Percentiles rank a stretch among this genome's conserved stretches.
Conservation (phyloP, 2,113 vertebrate genomes). For the Myanophis thanlyinensis region DNA sequence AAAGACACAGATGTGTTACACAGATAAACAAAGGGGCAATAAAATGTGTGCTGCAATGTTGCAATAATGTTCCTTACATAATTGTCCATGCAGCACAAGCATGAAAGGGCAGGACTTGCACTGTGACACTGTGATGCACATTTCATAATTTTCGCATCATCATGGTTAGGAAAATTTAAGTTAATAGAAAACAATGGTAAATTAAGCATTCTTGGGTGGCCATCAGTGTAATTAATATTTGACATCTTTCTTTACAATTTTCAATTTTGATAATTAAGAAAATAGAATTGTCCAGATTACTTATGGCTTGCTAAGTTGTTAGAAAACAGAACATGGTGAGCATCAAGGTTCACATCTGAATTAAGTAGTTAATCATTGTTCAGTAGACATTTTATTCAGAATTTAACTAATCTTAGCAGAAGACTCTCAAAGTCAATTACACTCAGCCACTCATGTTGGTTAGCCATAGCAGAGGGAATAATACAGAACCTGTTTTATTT, state of each 20-base stretch:
- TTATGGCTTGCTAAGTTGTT: background rate
- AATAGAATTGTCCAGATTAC: background rate
- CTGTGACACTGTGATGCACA: background rate
- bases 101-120: background rate
- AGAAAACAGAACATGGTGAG: background rate
- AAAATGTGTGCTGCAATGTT: background rate
- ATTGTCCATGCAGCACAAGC: background rate
- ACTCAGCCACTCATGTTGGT: background rate
- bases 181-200: background rate
- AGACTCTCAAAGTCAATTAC: background rate
- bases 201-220: background rate
- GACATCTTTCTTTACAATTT: background rate
- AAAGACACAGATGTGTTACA: background rate
- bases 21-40: background rate
- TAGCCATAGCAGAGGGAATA: background rate
- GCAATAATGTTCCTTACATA: background rate
- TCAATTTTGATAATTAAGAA: background rate
- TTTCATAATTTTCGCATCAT: background rate
- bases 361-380: background rate
- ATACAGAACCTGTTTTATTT: background rate
- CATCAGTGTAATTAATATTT: background rate
- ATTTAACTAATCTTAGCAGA: background rate
- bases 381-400: background rate
- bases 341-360: background rate
- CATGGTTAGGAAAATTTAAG: background rate